Percentiles rank a stretch among this genome's conserved stretches.
These are phyloP conservation scores for Taurulus bubalis DNA, from an alignment of 2,113 vertebrate species.

Conservation along the genomic window DNA sequence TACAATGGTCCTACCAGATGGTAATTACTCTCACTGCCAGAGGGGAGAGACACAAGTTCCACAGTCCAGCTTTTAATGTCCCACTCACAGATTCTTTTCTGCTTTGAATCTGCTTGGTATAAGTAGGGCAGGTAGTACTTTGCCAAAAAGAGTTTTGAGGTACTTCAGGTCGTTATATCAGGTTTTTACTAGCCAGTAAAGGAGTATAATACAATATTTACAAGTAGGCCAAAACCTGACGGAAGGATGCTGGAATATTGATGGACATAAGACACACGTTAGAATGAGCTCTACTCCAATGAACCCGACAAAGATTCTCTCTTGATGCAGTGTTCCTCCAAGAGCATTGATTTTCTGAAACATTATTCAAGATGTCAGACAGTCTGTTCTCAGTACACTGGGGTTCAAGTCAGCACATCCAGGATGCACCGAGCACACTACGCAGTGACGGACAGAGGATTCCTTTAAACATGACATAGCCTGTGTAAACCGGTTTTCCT, in stretches of 20 bases:
- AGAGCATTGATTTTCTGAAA: neutral
- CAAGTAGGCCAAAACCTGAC: neutral
- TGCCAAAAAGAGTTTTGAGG: neutral
- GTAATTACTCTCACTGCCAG: neutral
- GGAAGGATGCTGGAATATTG: neutral
- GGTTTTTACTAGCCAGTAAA: neutral
- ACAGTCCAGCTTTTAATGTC: neutral
- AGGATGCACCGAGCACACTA: conserved; percentile 5
- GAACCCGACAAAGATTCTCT: neutral
- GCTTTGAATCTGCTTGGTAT: neutral
- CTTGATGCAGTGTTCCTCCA: neutral
- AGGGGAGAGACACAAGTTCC: neutral
- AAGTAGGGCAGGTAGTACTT: neutral
- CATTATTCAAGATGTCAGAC: neutral
- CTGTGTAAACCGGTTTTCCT: neutral
- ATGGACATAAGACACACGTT: neutral
- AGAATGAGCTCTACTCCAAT: neutral
- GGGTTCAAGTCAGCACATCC: conserved; percentile 14
- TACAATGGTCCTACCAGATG: neutral
- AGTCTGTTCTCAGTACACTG: conserved; percentile 17
- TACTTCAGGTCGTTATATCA: neutral
- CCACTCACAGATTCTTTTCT: too few species aligned
- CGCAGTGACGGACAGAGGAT: neutral
- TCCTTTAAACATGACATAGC: conserved; percentile 16
- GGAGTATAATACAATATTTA: neutral